Evolutionary conservation across 1,140 invertebrate genomes (phyloP), one percentile per base, ranked within the genome.

Genomic region (Eufriesea mexicana): DNA sequence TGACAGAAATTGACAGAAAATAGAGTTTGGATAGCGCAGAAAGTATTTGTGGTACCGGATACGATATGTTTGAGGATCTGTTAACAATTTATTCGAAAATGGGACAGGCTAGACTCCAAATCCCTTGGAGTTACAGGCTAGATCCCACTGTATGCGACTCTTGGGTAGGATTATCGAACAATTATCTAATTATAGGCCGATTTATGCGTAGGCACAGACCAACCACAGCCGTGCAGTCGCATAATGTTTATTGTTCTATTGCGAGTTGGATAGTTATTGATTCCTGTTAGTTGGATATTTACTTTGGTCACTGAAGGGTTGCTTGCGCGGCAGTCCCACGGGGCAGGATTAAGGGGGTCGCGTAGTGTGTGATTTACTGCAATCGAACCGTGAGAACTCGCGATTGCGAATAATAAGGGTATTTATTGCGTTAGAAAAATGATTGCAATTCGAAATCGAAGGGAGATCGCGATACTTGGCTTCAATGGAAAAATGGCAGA

Each of bases 171-270:
- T 68, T 61, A 67, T 86, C 54, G 59, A n/a, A 35, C 73, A 61
- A 72, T 79, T 79, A 72, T 62, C 85, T 72, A 79, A 84, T 84
- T 74, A 86, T 25, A 9, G 47, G 4, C 45, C 55, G 49, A 75
- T 71, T 77, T 77, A 77, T 83, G 73, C 79, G 20, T 14, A 28
- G 23, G 10, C 79, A 82, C 79, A 82, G 28, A 59, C n/a, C 73
- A n/a, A 20, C 71, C 70, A n/a, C 42, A n/a, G 54, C 10, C 78
- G 78, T 74, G 79, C 73, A 67, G 23, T 67, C 45, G 79, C 79
- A 82, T 81, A 81, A 75, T 66, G 72, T 82, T 82, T 82, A 82
- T 76, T 57, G 72, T 76, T 76, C 73, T 57, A 61, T 82, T 82
- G 79, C 49, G 72, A 76, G 67, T 76, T 18, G 14, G 62, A 75